Percentiles rank a stretch among this genome's conserved stretches.
Conservation (phyloP, 2,888 invertebrate genomes). For the Leucania comma region DNA sequence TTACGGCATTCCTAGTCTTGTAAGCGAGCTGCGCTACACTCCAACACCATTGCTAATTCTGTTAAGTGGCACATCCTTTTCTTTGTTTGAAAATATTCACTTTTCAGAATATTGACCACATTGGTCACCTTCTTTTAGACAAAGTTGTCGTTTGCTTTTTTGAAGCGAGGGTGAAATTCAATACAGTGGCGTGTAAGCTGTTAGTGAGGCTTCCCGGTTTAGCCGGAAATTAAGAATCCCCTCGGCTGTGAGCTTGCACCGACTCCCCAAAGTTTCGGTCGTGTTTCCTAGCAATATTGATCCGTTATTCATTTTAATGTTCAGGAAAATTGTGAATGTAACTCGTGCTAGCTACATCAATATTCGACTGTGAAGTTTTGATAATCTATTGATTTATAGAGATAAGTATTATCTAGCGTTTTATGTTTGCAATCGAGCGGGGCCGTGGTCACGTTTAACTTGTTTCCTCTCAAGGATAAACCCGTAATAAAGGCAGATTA, state of each 20-base stretch:
- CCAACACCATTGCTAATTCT: slow-evolving; percentile 64
- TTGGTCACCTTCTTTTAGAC: background rate
- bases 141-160: slow-evolving; percentile 26
- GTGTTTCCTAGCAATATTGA: slow-evolving; percentile 88
- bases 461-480: slow-evolving; percentile 66
- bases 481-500: slow-evolving; percentile 64
- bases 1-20: slow-evolving; percentile 83
- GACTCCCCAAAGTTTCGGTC: slow-evolving; percentile 78
- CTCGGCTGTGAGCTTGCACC: slow-evolving; percentile 68
- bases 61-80: slow-evolving; percentile 67
- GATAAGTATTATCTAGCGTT: slow-evolving; percentile 59
- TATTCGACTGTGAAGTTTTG: slow-evolving; percentile 32
- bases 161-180: slow-evolving; percentile 60
- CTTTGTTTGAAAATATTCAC: slow-evolving; percentile 52
- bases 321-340: slow-evolving; percentile 15
- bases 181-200: slow-evolving; percentile 65
- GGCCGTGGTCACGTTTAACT: slow-evolving; percentile 63
- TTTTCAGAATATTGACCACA: slow-evolving; percentile 37
- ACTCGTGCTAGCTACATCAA: slow-evolving; percentile 26
- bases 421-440: slow-evolving; percentile 40
- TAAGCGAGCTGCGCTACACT: slow-evolving; percentile 69
- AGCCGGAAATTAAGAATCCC: slow-evolving; percentile 87
- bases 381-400: slow-evolving; percentile 48
- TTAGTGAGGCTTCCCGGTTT: slow-evolving; percentile 77
- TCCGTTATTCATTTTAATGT: slow-evolving; percentile 61